These are phyloP conservation scores for Kradibia gibbosae DNA, from an alignment of 1,140 invertebrate species.

Conservation along the genomic window DNA sequence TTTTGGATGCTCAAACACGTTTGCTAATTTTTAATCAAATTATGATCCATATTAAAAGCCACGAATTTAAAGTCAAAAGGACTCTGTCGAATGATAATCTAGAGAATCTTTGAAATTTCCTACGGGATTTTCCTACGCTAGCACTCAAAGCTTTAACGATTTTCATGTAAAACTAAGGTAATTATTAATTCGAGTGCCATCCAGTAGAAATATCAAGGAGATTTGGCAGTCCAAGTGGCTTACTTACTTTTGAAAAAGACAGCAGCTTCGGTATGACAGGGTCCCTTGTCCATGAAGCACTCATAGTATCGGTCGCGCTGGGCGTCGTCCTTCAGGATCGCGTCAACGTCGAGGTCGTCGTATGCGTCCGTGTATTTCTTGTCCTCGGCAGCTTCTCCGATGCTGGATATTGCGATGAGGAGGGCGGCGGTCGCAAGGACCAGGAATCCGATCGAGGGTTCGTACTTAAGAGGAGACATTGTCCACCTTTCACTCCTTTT, in stretches of 20 bases:
- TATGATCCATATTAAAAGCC: no score
- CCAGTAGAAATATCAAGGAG: neutral
- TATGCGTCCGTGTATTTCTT: conserved; percentile 55
- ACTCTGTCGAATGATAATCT: no score
- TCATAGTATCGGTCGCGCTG: conserved; percentile 59
- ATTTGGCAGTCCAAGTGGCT: neutral
- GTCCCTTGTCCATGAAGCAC: conserved; percentile 65
- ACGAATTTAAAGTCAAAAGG: no score
- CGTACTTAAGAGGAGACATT: neutral
- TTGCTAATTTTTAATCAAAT: no score
- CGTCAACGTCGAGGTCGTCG: conserved; percentile 60
- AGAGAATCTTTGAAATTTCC: no score
- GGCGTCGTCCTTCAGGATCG: conserved; percentile 54
- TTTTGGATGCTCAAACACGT: no score
- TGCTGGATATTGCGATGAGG: neutral
- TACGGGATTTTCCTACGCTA: no score
- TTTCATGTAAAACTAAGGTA: no score
- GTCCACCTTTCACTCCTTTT: neutral
- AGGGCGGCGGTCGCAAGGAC: neutral
- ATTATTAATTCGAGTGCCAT: no score
- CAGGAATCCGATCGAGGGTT: neutral
- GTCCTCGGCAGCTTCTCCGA: neutral
- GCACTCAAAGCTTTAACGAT: no score
- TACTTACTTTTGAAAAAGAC: conserved; percentile 58
- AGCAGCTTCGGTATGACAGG: conserved; percentile 59